Percentiles rank a stretch among this genome's conserved stretches.
Conservation (phyloP, 2,797 vertebrate species). For the Microcaecilia unicolor region DNA sequence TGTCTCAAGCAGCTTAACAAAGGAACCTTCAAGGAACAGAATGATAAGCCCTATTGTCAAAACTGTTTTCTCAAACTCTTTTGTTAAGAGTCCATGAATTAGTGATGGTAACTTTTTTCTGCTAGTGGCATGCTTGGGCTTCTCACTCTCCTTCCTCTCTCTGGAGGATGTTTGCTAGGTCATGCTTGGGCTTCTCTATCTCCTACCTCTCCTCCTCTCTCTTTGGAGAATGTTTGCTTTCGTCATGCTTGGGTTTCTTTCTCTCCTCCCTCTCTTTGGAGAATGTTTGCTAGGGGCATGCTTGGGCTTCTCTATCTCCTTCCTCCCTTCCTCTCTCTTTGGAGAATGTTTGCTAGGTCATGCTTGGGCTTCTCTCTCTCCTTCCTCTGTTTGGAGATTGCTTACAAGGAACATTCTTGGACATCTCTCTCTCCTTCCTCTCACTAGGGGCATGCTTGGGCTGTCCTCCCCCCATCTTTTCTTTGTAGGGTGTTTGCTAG, state of each 20-base stretch:
- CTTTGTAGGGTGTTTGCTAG: not conserved
- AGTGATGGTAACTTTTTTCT: not conserved
- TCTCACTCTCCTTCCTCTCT: slow-evolving; percentile 1
- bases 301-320: too few species aligned
- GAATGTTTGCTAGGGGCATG: too few species aligned
- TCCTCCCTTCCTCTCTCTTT: not conserved
- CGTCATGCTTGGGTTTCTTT: too few species aligned
- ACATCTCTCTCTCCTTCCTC: slow-evolving; percentile 2
- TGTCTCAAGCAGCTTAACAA: slow-evolving; percentile 98
- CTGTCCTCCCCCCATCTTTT: not conserved
- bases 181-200: not conserved
- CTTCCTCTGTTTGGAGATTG: too few species aligned
- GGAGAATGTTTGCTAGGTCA: too few species aligned
- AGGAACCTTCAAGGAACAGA: slow-evolving; percentile 98
- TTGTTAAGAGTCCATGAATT: slow-evolving; percentile 60
- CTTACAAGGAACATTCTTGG: too few species aligned
- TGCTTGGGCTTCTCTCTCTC: too few species aligned
- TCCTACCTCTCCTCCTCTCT: not conserved
- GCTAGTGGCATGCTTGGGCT: not conserved
- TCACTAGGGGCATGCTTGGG: not conserved
- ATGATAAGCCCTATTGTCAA: slow-evolving; percentile 97
- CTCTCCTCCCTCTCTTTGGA: too few species aligned
- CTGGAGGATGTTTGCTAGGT: not conserved
- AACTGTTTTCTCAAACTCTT: slow-evolving; percentile 96
- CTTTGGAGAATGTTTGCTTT: not conserved